These are phyloP conservation scores for Excalfactoria chinensis DNA, from an alignment of 2,113 vertebrate genomes.

Conservation along the genomic window DNA sequence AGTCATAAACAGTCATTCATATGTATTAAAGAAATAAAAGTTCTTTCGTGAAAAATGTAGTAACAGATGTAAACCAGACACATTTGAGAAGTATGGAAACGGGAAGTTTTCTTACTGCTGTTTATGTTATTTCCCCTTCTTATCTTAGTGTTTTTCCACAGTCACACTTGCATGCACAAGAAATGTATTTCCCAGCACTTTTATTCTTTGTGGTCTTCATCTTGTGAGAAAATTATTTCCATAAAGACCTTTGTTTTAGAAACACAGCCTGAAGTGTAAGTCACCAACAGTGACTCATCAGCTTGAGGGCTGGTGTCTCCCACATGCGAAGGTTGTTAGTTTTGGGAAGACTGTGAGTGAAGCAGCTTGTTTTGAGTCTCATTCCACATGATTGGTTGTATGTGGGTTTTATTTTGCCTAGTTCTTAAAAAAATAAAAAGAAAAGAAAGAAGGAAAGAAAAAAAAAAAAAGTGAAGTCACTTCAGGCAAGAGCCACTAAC, in stretches of 20 bases:
- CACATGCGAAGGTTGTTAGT: not conserved
- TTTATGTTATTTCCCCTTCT: constrained; percentile 46
- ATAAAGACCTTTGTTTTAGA: constrained; percentile 60
- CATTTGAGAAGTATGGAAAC: not conserved
- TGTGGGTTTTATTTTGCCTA: constrained; percentile 16
- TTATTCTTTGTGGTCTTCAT: not conserved
- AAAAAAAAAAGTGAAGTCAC: not conserved
- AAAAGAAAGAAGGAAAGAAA: not conserved
- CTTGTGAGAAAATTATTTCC: not conserved
- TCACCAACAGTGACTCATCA: constrained; percentile 15
- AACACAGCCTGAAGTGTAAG: constrained; percentile 36
- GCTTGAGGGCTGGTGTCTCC: not conserved
- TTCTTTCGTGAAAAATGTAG: constrained; percentile 7
- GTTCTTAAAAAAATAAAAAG: not conserved
- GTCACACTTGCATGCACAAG: not conserved
- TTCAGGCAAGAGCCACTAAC: not conserved
- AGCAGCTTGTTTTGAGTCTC: not conserved
- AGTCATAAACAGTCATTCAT: constrained; percentile 8
- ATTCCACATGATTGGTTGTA: not conserved
- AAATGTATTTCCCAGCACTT: constrained; percentile 5
- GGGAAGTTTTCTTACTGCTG: constrained; percentile 38
- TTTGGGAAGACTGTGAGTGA: constrained; percentile 19
- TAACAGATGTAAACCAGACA: constrained; percentile 53
- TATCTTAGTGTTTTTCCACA: constrained; percentile 53
- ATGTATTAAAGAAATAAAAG: constrained; percentile 19